phyloP scores from a whole-genome alignment of 2,888 invertebrate species.

The Diabrotica balteata region DNA sequence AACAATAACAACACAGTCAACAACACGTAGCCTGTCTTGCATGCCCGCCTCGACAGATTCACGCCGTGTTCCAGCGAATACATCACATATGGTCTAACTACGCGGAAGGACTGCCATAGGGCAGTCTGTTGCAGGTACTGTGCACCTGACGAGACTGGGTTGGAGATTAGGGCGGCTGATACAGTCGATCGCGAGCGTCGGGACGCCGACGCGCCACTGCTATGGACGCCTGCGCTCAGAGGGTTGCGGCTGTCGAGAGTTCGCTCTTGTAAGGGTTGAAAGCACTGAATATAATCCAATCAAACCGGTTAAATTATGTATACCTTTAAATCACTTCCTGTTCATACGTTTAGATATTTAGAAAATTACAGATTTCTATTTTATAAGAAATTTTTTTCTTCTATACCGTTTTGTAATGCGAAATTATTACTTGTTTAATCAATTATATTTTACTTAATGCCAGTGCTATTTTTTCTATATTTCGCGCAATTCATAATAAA shows the following conservation, averaged over 20 bases:
- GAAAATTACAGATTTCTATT: no score
- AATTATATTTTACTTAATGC: no score
- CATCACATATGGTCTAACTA: constrained; percentile 57
- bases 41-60: constrained; percentile 73
- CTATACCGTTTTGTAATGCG: no score
- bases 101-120: constrained; percentile 47
- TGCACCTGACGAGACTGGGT: constrained; percentile 56
- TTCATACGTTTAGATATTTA: no score
- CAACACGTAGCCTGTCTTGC: constrained; percentile 62
- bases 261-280: no score
- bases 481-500: no score
- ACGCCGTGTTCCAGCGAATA: constrained; percentile 73
- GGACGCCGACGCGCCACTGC: constrained; percentile 19
- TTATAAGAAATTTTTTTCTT: no score
- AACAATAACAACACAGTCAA: constrained; percentile 38
- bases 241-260: constrained; percentile 1
- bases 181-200: constrained; percentile 38
- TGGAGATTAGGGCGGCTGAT: constrained; percentile 50
- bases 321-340: no score
- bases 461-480: no score
- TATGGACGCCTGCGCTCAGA: background rate
- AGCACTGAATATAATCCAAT: no score
- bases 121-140: constrained; percentile 49
- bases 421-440: no score
- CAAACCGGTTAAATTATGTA: no score